A percentile compares a stretch with the other conserved stretches of the same genome.
phyloP scores from a whole-genome alignment of 1,140 invertebrate genomes.

The Prorops nasuta region DNA sequence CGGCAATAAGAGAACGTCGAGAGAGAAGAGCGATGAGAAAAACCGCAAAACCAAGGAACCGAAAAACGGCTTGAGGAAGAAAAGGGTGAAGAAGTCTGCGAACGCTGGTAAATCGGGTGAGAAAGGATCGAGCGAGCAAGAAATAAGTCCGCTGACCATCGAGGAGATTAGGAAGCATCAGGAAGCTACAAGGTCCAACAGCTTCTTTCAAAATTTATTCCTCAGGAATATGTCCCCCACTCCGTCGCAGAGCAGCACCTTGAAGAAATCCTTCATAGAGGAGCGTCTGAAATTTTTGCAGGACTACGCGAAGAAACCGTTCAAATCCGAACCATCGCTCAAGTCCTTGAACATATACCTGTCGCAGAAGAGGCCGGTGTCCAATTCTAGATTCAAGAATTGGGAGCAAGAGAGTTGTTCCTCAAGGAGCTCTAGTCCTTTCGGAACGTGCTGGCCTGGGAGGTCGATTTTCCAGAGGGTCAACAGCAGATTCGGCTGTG shows the following conservation, averaged over 20 bases:
- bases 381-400: constrained; percentile 68
- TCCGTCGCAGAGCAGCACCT: constrained; percentile 37
- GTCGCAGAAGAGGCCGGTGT: constrained; percentile 67
- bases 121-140: constrained; percentile 17
- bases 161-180: constrained; percentile 59
- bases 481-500: constrained; percentile 48
- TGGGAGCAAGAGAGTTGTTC: constrained; percentile 61
- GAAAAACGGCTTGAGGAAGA: constrained; percentile 27
- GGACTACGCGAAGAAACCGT: constrained; percentile 47
- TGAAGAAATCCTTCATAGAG: constrained; percentile 58
- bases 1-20: constrained; percentile 28
- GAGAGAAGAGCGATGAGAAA: constrained; percentile 25
- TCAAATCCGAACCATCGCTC: constrained; percentile 58
- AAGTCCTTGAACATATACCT: constrained; percentile 65
- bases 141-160: constrained; percentile 31
- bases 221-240: constrained; percentile 52
- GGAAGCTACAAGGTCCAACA: constrained; percentile 60
- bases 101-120: constrained; percentile 29
- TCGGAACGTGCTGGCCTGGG: constrained; percentile 35
- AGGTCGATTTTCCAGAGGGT: constrained; percentile 43
- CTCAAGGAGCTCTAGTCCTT: constrained; percentile 52
- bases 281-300: constrained; percentile 67
- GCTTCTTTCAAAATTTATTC: constrained; percentile 72
- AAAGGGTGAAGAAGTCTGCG: constrained; percentile 21
- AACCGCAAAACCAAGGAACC: constrained; percentile 28